Evolutionary conservation across 1,140 invertebrate species (phyloP).

Genomic region (Drosophila subpulchrella): DNA sequence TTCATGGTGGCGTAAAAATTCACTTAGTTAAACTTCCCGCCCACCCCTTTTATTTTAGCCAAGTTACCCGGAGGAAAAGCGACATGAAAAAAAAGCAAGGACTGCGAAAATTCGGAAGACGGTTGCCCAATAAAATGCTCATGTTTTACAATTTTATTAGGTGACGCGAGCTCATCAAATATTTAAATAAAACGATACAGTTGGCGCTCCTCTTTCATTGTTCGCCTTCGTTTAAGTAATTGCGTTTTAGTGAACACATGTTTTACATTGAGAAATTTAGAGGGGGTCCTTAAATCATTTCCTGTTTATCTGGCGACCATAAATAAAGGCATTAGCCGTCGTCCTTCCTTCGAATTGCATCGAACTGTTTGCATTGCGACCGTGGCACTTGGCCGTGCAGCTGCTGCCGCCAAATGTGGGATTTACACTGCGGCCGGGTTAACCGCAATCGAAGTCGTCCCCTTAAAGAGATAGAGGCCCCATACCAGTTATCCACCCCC

Average conservation of each 20-base stretch:
- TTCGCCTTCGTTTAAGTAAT: constrained; percentile 69
- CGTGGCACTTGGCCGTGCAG: constrained; percentile 73
- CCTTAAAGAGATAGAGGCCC: constrained; percentile 32
- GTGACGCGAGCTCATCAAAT: constrained; percentile 65
- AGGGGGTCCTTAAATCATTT: constrained; percentile 66
- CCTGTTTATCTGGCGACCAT: constrained; percentile 78
- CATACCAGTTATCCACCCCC: constrained; percentile 15
- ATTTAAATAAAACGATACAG: constrained; percentile 68
- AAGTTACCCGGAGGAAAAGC: constrained; percentile 19
- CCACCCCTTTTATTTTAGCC: constrained; percentile 21
- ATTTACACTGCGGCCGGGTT: constrained; percentile 66
- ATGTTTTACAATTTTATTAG: constrained; percentile 82
- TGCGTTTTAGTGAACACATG: constrained; percentile 76
- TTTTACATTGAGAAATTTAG: constrained; percentile 44
- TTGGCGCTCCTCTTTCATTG: constrained; percentile 40
- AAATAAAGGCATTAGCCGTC: constrained; percentile 75
- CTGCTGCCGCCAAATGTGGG: constrained; percentile 75
- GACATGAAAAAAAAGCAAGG: constrained; percentile 21
- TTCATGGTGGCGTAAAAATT: constrained; percentile 80
- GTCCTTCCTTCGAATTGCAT: constrained; percentile 59
- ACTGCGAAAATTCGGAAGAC: constrained; percentile 34
- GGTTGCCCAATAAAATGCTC: constrained; percentile 63
- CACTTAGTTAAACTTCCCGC: constrained; percentile 55
- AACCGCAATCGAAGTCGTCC: constrained; percentile 71
- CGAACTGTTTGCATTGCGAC: constrained; percentile 79